These are phyloP conservation scores for Ecdyonurus torrentis DNA, from an alignment of 2,888 invertebrate genomes.

Conservation along the genomic window DNA sequence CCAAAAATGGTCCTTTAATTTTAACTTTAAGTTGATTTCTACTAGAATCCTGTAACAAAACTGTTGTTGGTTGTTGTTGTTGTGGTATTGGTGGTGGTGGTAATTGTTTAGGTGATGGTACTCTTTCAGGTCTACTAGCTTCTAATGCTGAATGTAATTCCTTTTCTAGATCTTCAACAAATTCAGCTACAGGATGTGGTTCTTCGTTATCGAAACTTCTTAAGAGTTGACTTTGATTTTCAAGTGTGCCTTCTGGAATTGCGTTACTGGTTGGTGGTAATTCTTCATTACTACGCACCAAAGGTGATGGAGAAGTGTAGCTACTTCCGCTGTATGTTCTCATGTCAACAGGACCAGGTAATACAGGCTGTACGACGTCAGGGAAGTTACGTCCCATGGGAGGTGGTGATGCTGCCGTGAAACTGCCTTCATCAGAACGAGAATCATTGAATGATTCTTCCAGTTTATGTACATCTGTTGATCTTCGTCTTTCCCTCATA, in stretches of 20 bases:
- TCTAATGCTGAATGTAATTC: conserved; percentile 51
- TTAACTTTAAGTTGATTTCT: conserved; percentile 79
- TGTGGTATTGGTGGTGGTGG: conserved; percentile 29
- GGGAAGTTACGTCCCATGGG: conserved; percentile 26
- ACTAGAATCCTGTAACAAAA: neutral
- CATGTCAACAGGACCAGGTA: conserved; percentile 83
- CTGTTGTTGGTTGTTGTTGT: conserved; percentile 22
- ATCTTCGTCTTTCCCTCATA: conserved; percentile 55
- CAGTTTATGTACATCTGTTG: conserved; percentile 36
- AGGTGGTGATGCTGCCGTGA: conserved; percentile 6
- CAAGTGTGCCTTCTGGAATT: neutral
- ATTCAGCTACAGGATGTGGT: conserved; percentile 12
- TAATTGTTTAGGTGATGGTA: neutral
- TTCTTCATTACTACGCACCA: neutral
- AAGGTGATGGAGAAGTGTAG: conserved; percentile 1
- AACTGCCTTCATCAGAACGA: conserved; percentile 4
- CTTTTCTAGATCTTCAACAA: conserved; percentile 53
- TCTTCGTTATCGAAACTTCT: conserved; percentile 6
- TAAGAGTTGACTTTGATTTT: conserved; percentile 7
- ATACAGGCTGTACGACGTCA: conserved; percentile 28
- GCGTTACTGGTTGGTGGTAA: neutral
- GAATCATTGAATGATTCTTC: conserved; percentile 5
- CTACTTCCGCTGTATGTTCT: conserved; percentile 48
- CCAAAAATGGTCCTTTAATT: conserved; percentile 75
- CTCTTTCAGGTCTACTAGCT: conserved; percentile 31